Base-by-base conservation (phyloP, 2,113 vertebrate genomes). In the Brachyhypopomus gauderio region DNA sequence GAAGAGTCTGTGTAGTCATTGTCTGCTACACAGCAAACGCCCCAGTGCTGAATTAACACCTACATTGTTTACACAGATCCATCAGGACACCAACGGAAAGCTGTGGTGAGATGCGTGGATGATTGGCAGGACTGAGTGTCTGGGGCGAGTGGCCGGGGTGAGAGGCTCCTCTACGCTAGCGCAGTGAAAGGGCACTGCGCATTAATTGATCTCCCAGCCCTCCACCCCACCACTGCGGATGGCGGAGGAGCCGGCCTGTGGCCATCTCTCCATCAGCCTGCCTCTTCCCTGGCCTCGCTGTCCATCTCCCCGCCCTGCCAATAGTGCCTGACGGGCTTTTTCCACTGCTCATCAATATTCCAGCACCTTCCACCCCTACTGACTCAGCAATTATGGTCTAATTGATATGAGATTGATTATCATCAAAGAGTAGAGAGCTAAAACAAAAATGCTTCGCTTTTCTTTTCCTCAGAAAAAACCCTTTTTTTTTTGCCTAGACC, bases 371-470 rank as follows among this genome's bases (percentile, higher is more conserved):
- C 79, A 90, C 87, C 88, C 79, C 90, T 86, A 95, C 93, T 93
- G 93, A 95, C 93, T 95, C 91, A 92, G 93, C 92, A 96, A 95
- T 95, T 95, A 94, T 88, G 66, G 3, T 72, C 89, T 93, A 93
- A 95, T 95, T 95, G 92, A 95, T 95, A 94, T 91, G 92, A 94
- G 95, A 93, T 94, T 94, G 92, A 96, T 95, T 94, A 94, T 93
- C 90, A 92, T 92, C 86, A 82, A 90, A 79, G 83, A 74, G 41
- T 3, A 0, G 14, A 23, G 74, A 14, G 30, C 75, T n/a, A 78
- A 75, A 34, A 45, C 62, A 56, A 27, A 85, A 81, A 90, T 87
- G 45, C 45, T 64, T 30, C 4, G 16, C 20, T 20, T 20, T 36
- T 67, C 20, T 34, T 67, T 36, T 67, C 30, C 25, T 64, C 17